These are phyloP conservation scores for Coturnix japonica DNA, from an alignment of 2,113 vertebrate species.

Conservation along the genomic window DNA sequence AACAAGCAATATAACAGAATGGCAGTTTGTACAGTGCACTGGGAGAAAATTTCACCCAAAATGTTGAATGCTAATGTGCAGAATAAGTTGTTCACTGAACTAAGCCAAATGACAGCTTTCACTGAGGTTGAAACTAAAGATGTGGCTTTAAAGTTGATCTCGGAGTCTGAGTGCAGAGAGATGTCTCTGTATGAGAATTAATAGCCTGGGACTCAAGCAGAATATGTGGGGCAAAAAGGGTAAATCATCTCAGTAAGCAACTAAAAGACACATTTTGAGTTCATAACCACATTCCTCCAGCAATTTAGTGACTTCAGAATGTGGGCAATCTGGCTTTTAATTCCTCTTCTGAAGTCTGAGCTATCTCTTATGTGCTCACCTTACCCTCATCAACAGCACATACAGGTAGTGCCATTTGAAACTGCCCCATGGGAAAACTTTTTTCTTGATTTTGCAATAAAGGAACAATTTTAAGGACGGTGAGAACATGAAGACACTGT, in stretches of 20 bases:
- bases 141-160: not conserved
- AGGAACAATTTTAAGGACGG: not conserved
- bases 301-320: not conserved
- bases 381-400: not conserved
- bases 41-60: not conserved
- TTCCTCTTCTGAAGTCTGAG: not conserved
- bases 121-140: not conserved
- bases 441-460: not conserved
- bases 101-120: not conserved
- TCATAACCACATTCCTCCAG: not conserved
- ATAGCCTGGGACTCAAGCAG: not conserved
- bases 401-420: not conserved
- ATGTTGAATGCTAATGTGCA: not conserved
- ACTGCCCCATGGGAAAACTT: not conserved
- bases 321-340: not conserved
- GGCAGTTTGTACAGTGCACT: not conserved
- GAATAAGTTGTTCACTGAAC: not conserved
- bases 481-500: not conserved
- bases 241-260: not conserved
- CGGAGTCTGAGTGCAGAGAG: not conserved
- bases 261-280: not conserved
- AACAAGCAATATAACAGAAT: not conserved
- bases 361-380: not conserved
- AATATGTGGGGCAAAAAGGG: accelerated
- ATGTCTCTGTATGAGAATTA: not conserved